Conservation (phyloP, 2,888 invertebrate genomes). For the Sinelater perroti region DNA sequence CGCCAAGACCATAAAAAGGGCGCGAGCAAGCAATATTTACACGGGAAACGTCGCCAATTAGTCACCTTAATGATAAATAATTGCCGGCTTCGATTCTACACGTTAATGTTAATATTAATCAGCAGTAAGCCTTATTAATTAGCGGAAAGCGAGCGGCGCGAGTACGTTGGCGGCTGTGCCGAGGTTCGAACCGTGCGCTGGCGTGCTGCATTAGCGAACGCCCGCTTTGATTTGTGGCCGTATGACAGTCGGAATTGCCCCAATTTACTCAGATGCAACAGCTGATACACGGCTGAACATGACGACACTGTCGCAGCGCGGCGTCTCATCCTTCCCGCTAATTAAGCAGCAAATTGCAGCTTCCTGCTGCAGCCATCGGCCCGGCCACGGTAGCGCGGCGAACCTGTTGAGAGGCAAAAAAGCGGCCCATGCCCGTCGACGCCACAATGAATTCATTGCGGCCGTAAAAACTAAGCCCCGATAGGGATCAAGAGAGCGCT, state of each 20-base stretch:
- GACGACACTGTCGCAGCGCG: constrained; percentile 14
- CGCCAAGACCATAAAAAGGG: neutral
- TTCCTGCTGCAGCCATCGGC: neutral
- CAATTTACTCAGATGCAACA: constrained; percentile 28
- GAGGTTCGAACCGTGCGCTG: constrained; percentile 28
- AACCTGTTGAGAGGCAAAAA: constrained; percentile 15
- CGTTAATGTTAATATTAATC: constrained; percentile 24
- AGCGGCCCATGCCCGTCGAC: constrained; percentile 15
- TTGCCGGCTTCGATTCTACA: constrained; percentile 6
- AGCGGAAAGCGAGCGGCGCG: constrained; percentile 15
- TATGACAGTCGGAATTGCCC: constrained; percentile 29
- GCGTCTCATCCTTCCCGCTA: neutral
- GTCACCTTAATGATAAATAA: constrained; percentile 20
- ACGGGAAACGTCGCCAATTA: constrained; percentile 5
- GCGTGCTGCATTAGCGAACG: constrained; percentile 26
- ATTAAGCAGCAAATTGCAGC: neutral
- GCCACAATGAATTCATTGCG: constrained; percentile 42
- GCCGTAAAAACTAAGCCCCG: constrained; percentile 29
- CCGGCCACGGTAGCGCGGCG: constrained; percentile 10
- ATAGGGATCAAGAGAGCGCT: constrained; percentile 38
- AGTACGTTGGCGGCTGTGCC: constrained; percentile 27
- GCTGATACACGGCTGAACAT: constrained; percentile 25
- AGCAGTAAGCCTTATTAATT: constrained; percentile 25
- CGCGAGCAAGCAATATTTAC: neutral
- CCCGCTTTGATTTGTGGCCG: constrained; percentile 31